Evolutionary conservation across 2,888 invertebrate genomes (phyloP).

Genomic region (Lepidonotus clava): DNA sequence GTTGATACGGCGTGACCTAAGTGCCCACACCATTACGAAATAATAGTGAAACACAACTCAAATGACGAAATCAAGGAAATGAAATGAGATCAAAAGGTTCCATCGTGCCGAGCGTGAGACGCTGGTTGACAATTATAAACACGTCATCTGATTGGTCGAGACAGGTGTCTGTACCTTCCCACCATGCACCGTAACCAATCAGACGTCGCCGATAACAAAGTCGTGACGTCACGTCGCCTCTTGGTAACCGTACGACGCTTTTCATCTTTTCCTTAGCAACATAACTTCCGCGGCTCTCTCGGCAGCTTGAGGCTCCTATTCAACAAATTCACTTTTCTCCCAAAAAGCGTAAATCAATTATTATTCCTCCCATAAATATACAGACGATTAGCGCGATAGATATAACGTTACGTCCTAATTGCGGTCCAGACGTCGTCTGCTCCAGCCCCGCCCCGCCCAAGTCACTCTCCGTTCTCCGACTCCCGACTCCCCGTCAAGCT

Average conservation of each 20-base stretch:
- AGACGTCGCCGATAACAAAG: neutral
- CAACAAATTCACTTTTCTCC: neutral
- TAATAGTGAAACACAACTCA: neutral
- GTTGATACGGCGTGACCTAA: neutral
- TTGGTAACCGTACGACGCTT: neutral
- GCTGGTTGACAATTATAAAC: neutral
- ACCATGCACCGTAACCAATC: slow-evolving; percentile 12
- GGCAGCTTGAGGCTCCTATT: neutral
- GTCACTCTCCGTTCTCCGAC: too few relatives aligned
- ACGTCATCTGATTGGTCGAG: neutral
- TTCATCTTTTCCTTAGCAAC: neutral
- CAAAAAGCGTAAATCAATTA: neutral
- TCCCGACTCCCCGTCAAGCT: too few relatives aligned
- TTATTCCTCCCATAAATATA: too few relatives aligned
- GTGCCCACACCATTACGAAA: neutral
- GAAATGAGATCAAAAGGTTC: neutral
- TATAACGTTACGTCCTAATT: too few relatives aligned
- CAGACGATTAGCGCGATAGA: too few relatives aligned
- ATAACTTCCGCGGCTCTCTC: neutral
- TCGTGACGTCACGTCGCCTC: neutral
- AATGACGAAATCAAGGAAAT: neutral
- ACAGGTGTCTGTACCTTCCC: neutral
- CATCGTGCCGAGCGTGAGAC: neutral
- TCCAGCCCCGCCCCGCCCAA: too few relatives aligned
- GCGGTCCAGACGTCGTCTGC: too few relatives aligned